Base-by-base conservation (phyloP, 2,113 vertebrate species). In the Leucopsar rothschildi region DNA sequence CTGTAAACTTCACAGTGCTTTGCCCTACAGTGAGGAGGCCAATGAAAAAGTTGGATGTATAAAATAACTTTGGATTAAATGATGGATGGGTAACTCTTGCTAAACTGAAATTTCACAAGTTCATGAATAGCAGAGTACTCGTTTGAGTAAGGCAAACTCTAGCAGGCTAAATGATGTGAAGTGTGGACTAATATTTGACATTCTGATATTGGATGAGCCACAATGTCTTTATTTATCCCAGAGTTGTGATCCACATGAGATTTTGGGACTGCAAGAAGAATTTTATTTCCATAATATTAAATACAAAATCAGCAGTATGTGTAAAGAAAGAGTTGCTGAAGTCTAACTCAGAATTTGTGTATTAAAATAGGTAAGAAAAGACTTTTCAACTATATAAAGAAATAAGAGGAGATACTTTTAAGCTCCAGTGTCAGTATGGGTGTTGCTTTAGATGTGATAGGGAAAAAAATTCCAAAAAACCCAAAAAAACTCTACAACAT, bases 211-310 rank as follows among this genome's bases (percentile, higher is more conserved):
- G 39, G 33, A 40, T 17, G 33, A 33, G 15, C 17, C 44, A 33
- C 28, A 61, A 44, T 12, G 8, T 44, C 45, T 59, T 40, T 49
- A 33, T n/a, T 73, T 53, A n/a, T 2, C 16, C 9, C 28, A 50
- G 2, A 45, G n/a, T 6, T 49, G 31, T 70, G 59, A 75, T 64
- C 35, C 37, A 29, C 0, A 0, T 8, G 25, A 69, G 17, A 21
- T 2, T 86, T 29, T 57, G 14, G 29, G 11, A 28, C 31, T 70
- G 24, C 5, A 11, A 65, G n/a, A 16, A 53, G 9, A 18, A 23
- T 78, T 37, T 47, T 17, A 33, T 11, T 27, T 50, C 25, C 10
- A 39, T 35, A 75, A 37, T 35, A 12, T 78, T 59, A 61, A 47
- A 69, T 70, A 35, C 10, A 15, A 39, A 82, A 44, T 59, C 11